Conservation (phyloP, 1,140 invertebrate species). For the Ganaspis sp. region DNA sequence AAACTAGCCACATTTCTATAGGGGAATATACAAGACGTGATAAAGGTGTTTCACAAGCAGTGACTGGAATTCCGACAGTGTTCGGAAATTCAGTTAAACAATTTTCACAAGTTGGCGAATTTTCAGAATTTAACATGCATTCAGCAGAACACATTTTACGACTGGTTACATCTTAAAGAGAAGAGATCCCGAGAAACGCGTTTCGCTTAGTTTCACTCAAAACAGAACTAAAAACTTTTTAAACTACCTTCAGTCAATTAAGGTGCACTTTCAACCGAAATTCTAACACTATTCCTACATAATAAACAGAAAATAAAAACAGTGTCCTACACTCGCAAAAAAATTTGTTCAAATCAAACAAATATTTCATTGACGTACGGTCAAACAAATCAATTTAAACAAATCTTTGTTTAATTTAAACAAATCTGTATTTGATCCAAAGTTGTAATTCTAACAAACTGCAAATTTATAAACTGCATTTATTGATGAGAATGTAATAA, state of each 20-base stretch:
- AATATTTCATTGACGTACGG: no score
- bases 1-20: no score
- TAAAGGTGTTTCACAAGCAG: constrained; percentile 3
- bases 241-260: neutral
- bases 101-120: neutral
- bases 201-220: constrained; percentile 1
- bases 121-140: constrained; percentile 10
- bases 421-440: no score
- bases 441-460: no score
- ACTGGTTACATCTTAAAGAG: constrained; percentile 9
- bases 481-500: no score
- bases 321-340: no score
- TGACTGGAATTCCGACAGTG: constrained; percentile 13
- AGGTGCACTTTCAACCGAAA: neutral
- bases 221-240: neutral
- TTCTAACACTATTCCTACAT: neutral
- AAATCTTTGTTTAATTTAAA: no score
- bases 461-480: no score
- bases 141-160: constrained; percentile 8
- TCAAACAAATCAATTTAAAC: no score
- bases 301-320: no score
- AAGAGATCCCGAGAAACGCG: constrained; percentile 12
- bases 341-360: no score
- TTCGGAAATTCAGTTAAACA: constrained; percentile 5
- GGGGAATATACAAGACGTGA: no score